These are phyloP conservation scores for Hyperoplus lanceolatus DNA, from an alignment of 2,797 vertebrate genomes.

Conservation along the genomic window DNA sequence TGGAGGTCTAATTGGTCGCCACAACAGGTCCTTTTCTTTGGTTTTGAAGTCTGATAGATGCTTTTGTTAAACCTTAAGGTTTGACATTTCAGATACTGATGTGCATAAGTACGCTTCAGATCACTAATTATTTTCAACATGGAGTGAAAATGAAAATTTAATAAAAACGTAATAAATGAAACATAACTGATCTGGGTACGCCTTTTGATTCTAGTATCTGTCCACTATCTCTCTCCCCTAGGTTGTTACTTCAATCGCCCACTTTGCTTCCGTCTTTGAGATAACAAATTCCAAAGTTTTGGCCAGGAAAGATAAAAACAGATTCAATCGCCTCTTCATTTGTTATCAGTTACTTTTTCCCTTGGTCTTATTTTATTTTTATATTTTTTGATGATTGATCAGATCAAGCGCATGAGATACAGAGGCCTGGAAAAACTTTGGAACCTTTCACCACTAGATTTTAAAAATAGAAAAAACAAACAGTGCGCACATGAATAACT, in stretches of 20 bases:
- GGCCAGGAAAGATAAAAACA: constrained; percentile 9
- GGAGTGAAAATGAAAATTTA: not conserved
- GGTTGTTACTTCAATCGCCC: constrained; percentile 14
- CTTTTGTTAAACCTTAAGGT: not conserved
- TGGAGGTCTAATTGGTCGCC: not conserved
- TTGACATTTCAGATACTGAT: not conserved
- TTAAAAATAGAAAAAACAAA: too few relatives aligned
- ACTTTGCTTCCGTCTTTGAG: constrained; percentile 2
- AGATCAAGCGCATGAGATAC: not conserved
- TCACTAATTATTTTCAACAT: not conserved
- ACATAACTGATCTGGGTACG: not conserved
- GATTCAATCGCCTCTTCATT: constrained; percentile 26
- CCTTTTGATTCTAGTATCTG: not conserved
- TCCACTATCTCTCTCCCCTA: not conserved
- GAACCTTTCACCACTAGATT: not conserved
- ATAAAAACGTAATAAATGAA: not conserved
- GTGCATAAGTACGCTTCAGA: not conserved
- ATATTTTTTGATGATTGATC: not conserved
- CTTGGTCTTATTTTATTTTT: constrained; percentile 1
- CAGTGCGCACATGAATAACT: too few relatives aligned
- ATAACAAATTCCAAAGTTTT: constrained; percentile 7
- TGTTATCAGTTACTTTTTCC: constrained; percentile 14
- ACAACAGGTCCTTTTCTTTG: not conserved
- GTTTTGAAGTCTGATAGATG: not conserved
- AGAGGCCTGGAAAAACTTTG: too few relatives aligned